Conservation (phyloP, 1,140 invertebrate genomes). For the Heliothis subflexa region DNA sequence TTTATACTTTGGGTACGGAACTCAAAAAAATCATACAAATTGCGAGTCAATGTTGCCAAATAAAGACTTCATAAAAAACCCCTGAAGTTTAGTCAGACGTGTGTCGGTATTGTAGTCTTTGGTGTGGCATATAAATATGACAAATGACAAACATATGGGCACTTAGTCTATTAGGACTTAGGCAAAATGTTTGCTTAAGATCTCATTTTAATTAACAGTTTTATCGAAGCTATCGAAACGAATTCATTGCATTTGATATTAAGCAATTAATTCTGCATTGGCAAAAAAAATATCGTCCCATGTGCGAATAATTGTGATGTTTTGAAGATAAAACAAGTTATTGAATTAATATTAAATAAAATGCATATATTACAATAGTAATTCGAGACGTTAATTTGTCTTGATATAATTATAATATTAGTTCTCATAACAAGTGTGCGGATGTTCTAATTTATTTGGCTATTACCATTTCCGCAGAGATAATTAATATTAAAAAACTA, state of each 20-base stretch:
- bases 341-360: no score
- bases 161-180: neutral
- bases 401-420: neutral
- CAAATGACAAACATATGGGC: constrained; percentile 30
- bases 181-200: neutral
- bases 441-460: constrained; percentile 1
- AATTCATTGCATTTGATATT: neutral
- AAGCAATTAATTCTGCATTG: neutral
- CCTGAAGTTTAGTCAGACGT: neutral
- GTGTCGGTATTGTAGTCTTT: neutral
- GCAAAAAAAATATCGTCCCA: no score
- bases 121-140: constrained; percentile 2
- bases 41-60: neutral
- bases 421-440: neutral
- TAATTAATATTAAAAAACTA: no score
- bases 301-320: no score
- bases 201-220: constrained; percentile 12
- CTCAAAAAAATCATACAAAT: neutral
- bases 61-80: constrained; percentile 3
- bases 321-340: no score
- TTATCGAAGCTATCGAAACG: constrained; percentile 4
- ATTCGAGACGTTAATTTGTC: neutral
- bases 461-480: neutral
- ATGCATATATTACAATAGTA: neutral
- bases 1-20: no score